phyloP scores from a whole-genome alignment of 2,113 vertebrate genomes.

The Tachysurus vachellii region DNA sequence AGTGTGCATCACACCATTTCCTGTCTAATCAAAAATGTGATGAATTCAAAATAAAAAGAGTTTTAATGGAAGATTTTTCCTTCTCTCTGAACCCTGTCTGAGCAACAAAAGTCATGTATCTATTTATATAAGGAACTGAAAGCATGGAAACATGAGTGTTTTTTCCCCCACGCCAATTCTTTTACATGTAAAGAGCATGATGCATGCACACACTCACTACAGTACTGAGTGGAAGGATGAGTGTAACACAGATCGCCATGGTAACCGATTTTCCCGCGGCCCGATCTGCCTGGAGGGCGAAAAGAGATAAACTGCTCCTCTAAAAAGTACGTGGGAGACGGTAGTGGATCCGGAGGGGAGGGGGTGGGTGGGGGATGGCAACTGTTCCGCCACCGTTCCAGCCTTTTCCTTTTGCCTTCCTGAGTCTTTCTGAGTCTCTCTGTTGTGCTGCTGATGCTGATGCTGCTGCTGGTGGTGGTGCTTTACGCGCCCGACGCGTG shows the following conservation, averaged over 20 bases:
- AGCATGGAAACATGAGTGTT: neutral
- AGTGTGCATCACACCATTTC: neutral
- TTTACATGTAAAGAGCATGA: constrained; percentile 22
- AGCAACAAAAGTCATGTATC: neutral
- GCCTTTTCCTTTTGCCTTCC: neutral
- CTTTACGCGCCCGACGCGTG: neutral
- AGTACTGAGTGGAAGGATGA: constrained; percentile 27
- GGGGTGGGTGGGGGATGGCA: constrained; percentile 35
- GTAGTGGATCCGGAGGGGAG: constrained; percentile 44
- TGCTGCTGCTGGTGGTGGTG: neutral
- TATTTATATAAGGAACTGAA: neutral
- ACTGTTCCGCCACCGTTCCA: constrained; percentile 22
- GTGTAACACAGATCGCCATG: constrained; percentile 70
- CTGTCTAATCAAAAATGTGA: neutral
- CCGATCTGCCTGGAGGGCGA: constrained; percentile 57
- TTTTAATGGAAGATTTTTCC: neutral
- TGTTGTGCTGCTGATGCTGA: neutral
- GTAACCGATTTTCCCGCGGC: constrained; percentile 68
- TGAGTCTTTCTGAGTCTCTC: constrained; percentile 22
- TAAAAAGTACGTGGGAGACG: constrained; percentile 53
- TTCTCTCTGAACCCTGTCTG: neutral
- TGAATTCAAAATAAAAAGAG: neutral
- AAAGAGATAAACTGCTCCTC: constrained; percentile 49
- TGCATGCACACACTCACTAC: constrained; percentile 17
- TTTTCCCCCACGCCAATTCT: neutral